These are phyloP conservation scores for Otus sunia DNA, from an alignment of 2,113 vertebrate genomes.

Conservation along the genomic window DNA sequence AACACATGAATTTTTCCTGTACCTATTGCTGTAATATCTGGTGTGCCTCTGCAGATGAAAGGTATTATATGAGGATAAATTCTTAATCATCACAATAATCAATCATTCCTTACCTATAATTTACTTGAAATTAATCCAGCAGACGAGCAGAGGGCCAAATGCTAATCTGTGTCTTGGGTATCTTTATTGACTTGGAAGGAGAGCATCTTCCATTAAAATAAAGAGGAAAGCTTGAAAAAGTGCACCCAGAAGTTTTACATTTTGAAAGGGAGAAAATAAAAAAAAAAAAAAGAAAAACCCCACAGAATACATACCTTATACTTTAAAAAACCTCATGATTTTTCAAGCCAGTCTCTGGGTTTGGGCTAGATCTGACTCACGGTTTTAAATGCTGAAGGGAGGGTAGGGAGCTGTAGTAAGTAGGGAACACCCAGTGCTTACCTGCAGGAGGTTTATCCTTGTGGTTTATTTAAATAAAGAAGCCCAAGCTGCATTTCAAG, in stretches of 20 bases:
- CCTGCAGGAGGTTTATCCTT: conserved; percentile 13
- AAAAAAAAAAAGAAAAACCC: neutral
- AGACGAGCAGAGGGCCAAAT: conserved; percentile 42
- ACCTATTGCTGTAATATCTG: neutral
- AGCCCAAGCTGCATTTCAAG: neutral
- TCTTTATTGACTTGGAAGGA: conserved; percentile 50
- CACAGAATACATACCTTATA: neutral
- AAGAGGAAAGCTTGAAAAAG: neutral
- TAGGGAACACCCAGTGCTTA: neutral
- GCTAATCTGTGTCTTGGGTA: conserved; percentile 49
- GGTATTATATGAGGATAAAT: conserved; percentile 66
- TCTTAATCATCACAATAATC: conserved; percentile 63
- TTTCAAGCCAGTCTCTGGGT: neutral
- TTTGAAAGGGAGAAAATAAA: neutral
- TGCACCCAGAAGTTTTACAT: neutral
- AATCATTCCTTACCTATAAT: conserved; percentile 60
- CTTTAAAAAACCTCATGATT: neutral
- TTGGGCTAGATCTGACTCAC: neutral
- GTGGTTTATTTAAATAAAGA: neutral
- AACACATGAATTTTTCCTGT: neutral
- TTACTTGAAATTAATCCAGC: conserved; percentile 59
- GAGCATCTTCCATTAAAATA: neutral
- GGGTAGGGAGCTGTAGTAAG: neutral
- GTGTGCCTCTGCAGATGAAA: conserved; percentile 28
- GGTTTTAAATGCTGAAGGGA: neutral